Evolutionary conservation across 2,888 invertebrate species (phyloP), one percentile per base, ranked within the genome.

Genomic region (Craniophora ligustri): DNA sequence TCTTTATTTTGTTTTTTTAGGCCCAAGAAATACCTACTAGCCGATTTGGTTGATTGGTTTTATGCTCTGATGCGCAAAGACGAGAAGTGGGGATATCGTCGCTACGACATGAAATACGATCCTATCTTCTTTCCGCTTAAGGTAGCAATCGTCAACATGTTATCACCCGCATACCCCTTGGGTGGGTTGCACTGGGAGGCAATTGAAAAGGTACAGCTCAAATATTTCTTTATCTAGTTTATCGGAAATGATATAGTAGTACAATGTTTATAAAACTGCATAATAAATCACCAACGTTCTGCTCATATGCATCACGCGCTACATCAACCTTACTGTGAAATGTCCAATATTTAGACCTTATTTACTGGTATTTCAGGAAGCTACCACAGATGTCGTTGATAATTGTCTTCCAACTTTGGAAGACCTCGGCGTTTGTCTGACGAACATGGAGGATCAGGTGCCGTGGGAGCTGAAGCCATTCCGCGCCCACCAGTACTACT

Each of bases 41-140:
- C 95, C 5, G 98, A 98, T 72, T 81, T 98, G 48, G 95, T 98
- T 0, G 97, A 97, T 78, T 98, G 97, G 96, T 96, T 98, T 88
- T 95, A 95, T 87, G 93, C 94, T 11, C 85, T 97, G 3, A 96
- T 97, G 95, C 94, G 96, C 49, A 96, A 95, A 79, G 95, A 95
- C 65, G 94, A 94, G 28, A 93, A 94, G 15, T 96, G 95, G 94
- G 96, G 96, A 32, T 97, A 96, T 82, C 78, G 65, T 26, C 95
- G 97, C 56, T 95, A 95, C 66, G 96, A 98, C 81, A 92, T 98
- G 94, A 94, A 96, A 68, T 95, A 92, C 67, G 96, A 96, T 79
- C 96, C 96, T 0, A 59, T 95, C 2, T 95, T 95, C 2, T 96
- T 95, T 67, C 80, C 84, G 0, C 0, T 96, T 4, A 97, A 96